These are phyloP conservation scores for Ptilorrhoa leucosticta DNA, from an alignment of 2,113 vertebrate genomes.

Conservation along the genomic window DNA sequence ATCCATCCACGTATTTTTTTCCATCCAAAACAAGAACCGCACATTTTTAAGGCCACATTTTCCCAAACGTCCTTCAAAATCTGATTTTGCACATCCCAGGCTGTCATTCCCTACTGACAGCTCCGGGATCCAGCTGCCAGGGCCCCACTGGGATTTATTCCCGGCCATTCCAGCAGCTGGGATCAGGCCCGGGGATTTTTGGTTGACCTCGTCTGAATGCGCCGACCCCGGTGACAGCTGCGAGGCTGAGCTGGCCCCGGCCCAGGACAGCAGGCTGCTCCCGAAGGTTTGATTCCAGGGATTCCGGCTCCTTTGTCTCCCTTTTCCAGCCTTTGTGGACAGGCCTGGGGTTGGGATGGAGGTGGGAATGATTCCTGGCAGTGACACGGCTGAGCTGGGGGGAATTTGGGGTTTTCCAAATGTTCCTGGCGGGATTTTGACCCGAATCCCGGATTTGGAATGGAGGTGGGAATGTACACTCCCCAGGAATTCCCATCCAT, in stretches of 20 bases:
- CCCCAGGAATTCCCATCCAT: fast-evolving
- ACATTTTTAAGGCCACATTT: fast-evolving
- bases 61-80: neutral
- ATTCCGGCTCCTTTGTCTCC: neutral
- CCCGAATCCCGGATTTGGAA: fast-evolving
- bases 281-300: neutral
- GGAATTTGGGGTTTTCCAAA: neutral
- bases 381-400: neutral
- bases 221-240: neutral
- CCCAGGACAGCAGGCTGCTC: neutral
- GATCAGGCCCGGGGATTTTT: neutral
- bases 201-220: neutral
- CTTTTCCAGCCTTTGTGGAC: neutral
- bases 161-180: neutral
- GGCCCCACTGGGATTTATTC: neutral
- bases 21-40: fast-evolving
- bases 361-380: neutral
- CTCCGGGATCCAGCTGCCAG: neutral
- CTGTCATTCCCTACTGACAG: neutral
- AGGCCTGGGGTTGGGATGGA: neutral
- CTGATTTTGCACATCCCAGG: neutral
- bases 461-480: neutral
- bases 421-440: neutral
- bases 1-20: fast-evolving
- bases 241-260: neutral